Base-by-base conservation (phyloP, 1,140 invertebrate genomes). In the Drosophila paulistorum region DNA sequence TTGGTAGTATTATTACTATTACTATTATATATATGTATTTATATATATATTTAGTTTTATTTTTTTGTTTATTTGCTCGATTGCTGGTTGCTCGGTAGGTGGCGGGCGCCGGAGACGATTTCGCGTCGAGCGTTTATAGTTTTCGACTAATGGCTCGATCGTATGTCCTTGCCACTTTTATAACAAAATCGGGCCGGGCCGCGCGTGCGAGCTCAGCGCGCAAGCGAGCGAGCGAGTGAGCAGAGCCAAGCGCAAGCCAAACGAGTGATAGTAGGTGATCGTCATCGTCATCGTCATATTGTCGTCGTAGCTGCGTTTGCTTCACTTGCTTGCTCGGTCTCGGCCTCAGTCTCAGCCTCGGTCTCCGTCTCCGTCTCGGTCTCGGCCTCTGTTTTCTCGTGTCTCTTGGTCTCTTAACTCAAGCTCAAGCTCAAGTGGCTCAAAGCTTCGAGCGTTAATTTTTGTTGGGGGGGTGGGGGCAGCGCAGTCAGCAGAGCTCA, bases 121-220 rank as follows among this genome's bases (percentile, higher is more conserved):
- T 91, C 86, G 90, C 82, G 90, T 91, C 84, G 78, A 90, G 90
- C 90, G 86, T 89, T 91, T 89, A 90, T 90, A 91, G 87, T 91
- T 91, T 90, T 90, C 90, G 90, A 91, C 90, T 91, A 91, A 91
- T 91, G 90, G 77, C 83, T 86, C 84, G 75, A 90, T 71, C 78
- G 85, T 91, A 91, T 91, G 90, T 91, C 90, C 90, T 91, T 91
- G 90, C 90, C 90, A 91, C 90, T 91, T 91, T 91, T 91, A 91
- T 91, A 91, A 90, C 81, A 84, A 91, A 74, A 86, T 77, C 70
- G 78, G 67, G 72, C 64, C 71, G 75, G 66, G 62, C 69, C 74
- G 69, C 68, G 57, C 57, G 57, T 37, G 57, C 71, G 82, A 79
- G 79, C 75, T 75, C 73, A 77, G 81, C 77, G 77, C 79, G 72